These are phyloP conservation scores for Ditylenchus dipsaci DNA, from an alignment of 1,140 invertebrate genomes.

Conservation along the genomic window DNA sequence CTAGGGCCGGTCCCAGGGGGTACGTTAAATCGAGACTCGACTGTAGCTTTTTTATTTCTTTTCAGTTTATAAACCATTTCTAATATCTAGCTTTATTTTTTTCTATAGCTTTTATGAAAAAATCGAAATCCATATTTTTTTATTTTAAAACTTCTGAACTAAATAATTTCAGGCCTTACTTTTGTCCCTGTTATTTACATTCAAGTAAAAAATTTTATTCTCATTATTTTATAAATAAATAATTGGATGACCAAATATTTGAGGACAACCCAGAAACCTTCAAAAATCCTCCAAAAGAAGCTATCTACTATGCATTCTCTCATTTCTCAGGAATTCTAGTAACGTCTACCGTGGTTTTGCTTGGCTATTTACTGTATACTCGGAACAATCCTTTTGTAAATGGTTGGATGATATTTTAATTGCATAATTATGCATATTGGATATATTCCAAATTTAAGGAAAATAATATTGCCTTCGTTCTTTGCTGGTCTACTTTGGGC, in stretches of 20 bases:
- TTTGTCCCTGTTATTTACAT: conserved; percentile 48
- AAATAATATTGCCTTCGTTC: conserved; percentile 59
- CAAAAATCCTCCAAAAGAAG: conserved; percentile 45
- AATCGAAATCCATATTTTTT: not conserved
- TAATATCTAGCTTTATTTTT: no score
- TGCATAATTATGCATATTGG: no score
- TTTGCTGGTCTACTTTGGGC: conserved; percentile 61
- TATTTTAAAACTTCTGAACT: no score
- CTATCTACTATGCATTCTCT: conserved; percentile 61
- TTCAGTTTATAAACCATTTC: no score
- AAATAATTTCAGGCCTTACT: conserved; percentile 5
- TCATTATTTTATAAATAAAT: not conserved
- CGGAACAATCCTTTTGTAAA: conserved; percentile 59
- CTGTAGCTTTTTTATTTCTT: no score
- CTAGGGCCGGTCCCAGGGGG: no score
- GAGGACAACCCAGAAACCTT: conserved; percentile 58
- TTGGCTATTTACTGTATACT: conserved; percentile 58
- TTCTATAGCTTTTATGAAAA: not conserved
- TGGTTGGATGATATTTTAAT: no score
- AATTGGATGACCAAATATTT: conserved; percentile 15
- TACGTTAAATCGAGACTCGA: no score
- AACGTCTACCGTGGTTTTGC: conserved; percentile 59
- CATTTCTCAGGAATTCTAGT: conserved; percentile 58
- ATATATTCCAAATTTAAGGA: no score
- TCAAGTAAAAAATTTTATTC: not conserved